Conservation (phyloP, 2,888 invertebrate genomes). For the Chaetogeoica ovagalla region DNA sequence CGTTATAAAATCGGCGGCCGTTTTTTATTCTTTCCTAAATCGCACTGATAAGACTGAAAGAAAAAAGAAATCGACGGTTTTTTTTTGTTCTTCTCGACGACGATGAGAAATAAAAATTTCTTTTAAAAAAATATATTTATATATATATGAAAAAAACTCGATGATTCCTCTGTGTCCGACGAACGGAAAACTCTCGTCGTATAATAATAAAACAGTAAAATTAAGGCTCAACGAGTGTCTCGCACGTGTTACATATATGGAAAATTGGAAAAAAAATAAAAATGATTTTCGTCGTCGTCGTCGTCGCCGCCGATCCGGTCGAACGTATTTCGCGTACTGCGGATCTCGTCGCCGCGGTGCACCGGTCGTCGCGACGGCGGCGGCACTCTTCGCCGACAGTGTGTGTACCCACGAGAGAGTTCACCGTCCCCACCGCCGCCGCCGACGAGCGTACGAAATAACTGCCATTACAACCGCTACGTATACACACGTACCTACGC, state of each 20-base stretch:
- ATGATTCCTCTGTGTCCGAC: not conserved
- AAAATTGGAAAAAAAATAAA: not conserved
- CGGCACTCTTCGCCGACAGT: slow-evolving; percentile 24
- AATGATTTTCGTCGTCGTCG: slow-evolving; percentile 16
- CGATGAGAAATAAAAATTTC: too few relatives aligned
- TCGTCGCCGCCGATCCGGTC: slow-evolving; percentile 36
- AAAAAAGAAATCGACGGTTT: not conserved
- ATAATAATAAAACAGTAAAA: too few relatives aligned
- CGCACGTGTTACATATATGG: too few relatives aligned
- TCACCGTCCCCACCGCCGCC: slow-evolving; percentile 41
- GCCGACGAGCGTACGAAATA: not conserved
- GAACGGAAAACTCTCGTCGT: not conserved
- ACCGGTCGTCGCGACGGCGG: slow-evolving; percentile 10
- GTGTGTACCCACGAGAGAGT: slow-evolving; percentile 39
- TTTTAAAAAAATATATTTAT: too few relatives aligned
- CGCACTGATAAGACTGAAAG: slow-evolving; percentile 12
- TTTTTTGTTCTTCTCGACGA: not conserved
- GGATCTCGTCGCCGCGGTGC: slow-evolving; percentile 1
- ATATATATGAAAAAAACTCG: too few relatives aligned
- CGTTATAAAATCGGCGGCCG: not conserved
- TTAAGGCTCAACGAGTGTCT: slow-evolving; percentile 19
- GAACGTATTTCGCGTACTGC: slow-evolving; percentile 50
- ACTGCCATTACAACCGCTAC: too few relatives aligned
- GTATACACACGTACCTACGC: not conserved
- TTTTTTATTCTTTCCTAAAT: not conserved